A percentile compares a stretch with the other conserved stretches of the same genome.
These are phyloP conservation scores for Rhabdornis inornatus DNA, from an alignment of 2,113 vertebrate genomes.

Conservation along the genomic window DNA sequence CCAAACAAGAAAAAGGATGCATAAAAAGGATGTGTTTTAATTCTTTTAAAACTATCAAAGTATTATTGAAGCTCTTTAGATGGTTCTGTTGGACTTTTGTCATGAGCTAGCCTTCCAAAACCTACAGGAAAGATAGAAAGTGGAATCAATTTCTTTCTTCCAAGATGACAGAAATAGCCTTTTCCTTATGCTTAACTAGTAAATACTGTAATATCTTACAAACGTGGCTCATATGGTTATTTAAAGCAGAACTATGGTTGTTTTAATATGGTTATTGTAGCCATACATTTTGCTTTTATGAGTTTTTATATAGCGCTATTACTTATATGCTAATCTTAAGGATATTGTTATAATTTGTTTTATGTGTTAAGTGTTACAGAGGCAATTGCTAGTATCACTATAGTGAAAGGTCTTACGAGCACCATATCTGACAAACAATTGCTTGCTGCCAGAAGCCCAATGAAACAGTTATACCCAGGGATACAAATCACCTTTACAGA, in stretches of 20 bases:
- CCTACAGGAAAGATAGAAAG: background rate
- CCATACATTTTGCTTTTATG: slow-evolving; percentile 68
- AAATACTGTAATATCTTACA: slow-evolving; percentile 58
- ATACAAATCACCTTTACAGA: slow-evolving; percentile 28
- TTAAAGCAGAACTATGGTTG: slow-evolving; percentile 68
- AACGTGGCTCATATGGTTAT: slow-evolving; percentile 54
- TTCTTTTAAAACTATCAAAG: background rate
- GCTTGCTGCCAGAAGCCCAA: slow-evolving; percentile 1
- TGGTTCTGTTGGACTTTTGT: background rate
- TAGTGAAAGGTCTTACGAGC: slow-evolving; percentile 48
- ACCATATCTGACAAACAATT: slow-evolving; percentile 41
- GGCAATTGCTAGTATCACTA: slow-evolving; percentile 16
- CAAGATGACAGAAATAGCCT: background rate
- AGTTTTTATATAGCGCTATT: slow-evolving; percentile 71
- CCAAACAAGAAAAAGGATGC: background rate
- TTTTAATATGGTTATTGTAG: slow-evolving; percentile 70
- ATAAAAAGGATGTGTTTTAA: background rate
- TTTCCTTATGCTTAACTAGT: slow-evolving; percentile 40
- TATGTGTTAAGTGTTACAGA: slow-evolving; percentile 63
- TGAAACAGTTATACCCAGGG: background rate
- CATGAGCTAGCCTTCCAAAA: background rate
- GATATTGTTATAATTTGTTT: slow-evolving; percentile 76
- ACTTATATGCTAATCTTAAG: slow-evolving; percentile 72
- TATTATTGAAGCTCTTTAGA: background rate
- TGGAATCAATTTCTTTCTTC: background rate